Conservation (phyloP, 2,113 vertebrate species). For the Notarius quadriscutis region DNA sequence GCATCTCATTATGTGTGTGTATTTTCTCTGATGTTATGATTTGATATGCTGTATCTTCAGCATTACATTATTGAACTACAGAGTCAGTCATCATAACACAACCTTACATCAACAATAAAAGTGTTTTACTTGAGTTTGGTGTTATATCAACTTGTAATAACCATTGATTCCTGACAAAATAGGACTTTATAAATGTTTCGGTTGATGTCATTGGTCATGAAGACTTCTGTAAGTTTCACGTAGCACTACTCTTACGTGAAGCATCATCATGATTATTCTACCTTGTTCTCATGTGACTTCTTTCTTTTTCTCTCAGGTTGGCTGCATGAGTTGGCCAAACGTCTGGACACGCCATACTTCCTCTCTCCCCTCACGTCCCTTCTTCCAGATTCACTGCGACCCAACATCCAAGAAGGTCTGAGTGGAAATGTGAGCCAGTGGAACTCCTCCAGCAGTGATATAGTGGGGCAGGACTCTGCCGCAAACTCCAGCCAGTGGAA, state of each 20-base stretch:
- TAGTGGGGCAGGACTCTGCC: slow-evolving; percentile 46
- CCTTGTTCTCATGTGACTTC: not conserved
- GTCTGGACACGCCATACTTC: slow-evolving; percentile 75
- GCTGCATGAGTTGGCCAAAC: slow-evolving; percentile 79
- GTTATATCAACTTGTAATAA: not conserved
- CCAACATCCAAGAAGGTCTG: slow-evolving; percentile 52
- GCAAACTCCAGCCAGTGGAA: slow-evolving; percentile 72
- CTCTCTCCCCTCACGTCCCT: slow-evolving; percentile 56
- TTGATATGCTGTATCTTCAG: not conserved
- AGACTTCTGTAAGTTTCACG: not conserved
- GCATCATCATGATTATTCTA: not conserved
- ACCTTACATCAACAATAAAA: not conserved
- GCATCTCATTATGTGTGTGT: not conserved
- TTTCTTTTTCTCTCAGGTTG: slow-evolving; percentile 66
- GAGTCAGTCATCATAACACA: not conserved
- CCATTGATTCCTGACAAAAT: not conserved
- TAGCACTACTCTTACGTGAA: not conserved
- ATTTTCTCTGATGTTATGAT: not conserved
- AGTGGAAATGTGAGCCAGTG: slow-evolving; percentile 64
- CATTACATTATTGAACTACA: not conserved
- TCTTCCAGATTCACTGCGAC: slow-evolving; percentile 58
- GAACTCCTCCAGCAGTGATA: slow-evolving; percentile 63
- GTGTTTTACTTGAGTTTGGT: not conserved
- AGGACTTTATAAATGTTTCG: not conserved
- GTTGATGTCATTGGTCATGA: not conserved